Conservation (phyloP, 1,140 invertebrate species). For the Maconellicoccus hirsutus region DNA sequence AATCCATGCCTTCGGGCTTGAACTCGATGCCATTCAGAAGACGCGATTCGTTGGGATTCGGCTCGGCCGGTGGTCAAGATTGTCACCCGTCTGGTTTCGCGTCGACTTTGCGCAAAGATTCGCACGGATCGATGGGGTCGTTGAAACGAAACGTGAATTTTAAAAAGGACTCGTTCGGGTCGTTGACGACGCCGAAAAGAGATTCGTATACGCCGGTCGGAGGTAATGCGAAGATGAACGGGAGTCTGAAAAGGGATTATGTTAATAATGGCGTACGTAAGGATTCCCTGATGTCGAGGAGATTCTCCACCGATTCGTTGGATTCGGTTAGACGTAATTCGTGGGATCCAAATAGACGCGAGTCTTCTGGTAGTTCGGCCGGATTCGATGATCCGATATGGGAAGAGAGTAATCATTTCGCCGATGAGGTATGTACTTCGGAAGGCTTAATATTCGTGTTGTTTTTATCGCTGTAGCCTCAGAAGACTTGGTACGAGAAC, state of each 20-base stretch:
- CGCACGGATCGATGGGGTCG: constrained; percentile 25
- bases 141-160: constrained; percentile 23
- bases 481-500: too few relatives aligned
- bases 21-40: constrained; percentile 31
- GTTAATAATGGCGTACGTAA: background rate
- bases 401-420: constrained; percentile 35
- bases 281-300: constrained; percentile 35
- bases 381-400: constrained; percentile 41
- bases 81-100: constrained; percentile 53
- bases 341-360: constrained; percentile 49
- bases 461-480: too few relatives aligned
- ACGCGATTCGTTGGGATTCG: constrained; percentile 36
- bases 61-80: constrained; percentile 24
- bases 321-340: constrained; percentile 51
- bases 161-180: background rate
- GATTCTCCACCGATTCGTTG: constrained; percentile 57
- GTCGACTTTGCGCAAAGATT: constrained; percentile 42
- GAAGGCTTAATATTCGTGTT: too few relatives aligned
- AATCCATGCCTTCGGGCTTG: constrained; percentile 36
- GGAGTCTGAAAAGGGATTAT: constrained; percentile 15
- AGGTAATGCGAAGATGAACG: background rate
- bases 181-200: background rate
- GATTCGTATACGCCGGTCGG: background rate
- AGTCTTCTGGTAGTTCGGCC: constrained; percentile 42
- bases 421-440: background rate